phyloP scores from a whole-genome alignment of 2,113 vertebrate genomes.

The Progne subis region DNA sequence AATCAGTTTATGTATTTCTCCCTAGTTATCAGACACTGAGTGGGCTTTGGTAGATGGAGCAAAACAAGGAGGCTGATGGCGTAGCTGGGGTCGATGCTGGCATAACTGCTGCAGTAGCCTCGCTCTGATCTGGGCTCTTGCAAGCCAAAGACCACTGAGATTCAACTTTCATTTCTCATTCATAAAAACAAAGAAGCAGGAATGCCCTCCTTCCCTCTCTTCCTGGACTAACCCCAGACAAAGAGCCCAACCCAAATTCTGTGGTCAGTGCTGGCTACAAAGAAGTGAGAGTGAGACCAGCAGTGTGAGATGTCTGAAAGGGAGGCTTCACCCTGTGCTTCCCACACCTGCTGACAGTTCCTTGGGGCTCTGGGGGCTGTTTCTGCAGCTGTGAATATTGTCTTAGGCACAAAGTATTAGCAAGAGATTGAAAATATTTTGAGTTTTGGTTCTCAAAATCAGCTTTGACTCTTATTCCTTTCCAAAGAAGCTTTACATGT shows the following conservation, averaged over 20 bases:
- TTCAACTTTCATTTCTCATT: not conserved
- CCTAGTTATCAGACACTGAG: not conserved
- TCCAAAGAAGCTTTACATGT: not conserved
- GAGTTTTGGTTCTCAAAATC: not conserved
- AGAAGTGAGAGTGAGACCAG: not conserved
- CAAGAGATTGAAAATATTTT: not conserved
- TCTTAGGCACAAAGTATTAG: not conserved
- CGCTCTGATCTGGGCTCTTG: not conserved
- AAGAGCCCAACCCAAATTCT: not conserved
- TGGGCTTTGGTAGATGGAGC: not conserved
- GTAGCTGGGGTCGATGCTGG: accelerated
- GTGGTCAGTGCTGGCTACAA: accelerated
- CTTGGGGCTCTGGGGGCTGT: not conserved
- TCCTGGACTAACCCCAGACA: not conserved
- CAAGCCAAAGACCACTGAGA: not conserved
- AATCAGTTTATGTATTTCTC: not conserved
- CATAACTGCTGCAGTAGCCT: not conserved
- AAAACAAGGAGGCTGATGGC: not conserved
- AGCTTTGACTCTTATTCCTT: not conserved
- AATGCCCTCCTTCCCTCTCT: not conserved
- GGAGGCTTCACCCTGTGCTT: accelerated
- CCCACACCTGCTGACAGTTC: not conserved
- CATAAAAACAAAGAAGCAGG: not conserved
- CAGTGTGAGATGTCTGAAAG: accelerated
- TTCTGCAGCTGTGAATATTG: not conserved